Evolutionary conservation across 2,113 vertebrate species (phyloP).

Genomic region (Datnioides undecimradiatus): DNA sequence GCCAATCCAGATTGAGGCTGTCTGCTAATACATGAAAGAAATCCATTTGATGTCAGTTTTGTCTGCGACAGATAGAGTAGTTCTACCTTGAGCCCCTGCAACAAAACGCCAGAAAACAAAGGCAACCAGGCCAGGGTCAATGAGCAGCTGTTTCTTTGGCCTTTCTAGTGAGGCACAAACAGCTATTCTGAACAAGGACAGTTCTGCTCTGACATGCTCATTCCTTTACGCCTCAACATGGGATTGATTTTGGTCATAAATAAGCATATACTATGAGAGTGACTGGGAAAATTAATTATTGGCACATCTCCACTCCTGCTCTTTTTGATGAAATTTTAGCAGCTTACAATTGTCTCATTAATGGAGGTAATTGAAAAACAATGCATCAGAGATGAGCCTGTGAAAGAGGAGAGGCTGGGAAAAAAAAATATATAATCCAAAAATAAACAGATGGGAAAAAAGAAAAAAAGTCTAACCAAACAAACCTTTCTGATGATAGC

Average conservation of each 20-base stretch:
- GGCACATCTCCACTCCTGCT: not conserved
- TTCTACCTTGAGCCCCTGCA: slow-evolving; percentile 29
- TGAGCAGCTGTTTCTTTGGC: slow-evolving; percentile 3
- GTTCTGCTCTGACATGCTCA: not conserved
- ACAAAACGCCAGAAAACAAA: slow-evolving; percentile 22
- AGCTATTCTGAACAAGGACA: slow-evolving; percentile 1
- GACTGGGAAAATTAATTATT: slow-evolving; percentile 8
- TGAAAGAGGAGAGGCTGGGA: not conserved
- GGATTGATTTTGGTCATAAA: slow-evolving; percentile 7
- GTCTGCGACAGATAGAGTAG: slow-evolving; percentile 31
- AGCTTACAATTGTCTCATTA: slow-evolving; percentile 41
- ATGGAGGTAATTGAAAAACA: slow-evolving; percentile 62
- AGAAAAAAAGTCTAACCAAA: slow-evolving; percentile 1
- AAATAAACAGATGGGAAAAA: slow-evolving; percentile 14
- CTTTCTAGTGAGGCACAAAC: slow-evolving; percentile 3
- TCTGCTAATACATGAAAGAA: slow-evolving; percentile 41
- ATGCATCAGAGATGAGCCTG: slow-evolving; percentile 41
- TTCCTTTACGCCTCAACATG: not conserved
- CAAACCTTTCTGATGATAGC: slow-evolving; percentile 20
- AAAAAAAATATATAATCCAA: not conserved
- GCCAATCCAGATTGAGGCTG: slow-evolving; percentile 40
- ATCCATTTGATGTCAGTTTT: slow-evolving; percentile 38
- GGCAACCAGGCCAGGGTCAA: slow-evolving; percentile 14
- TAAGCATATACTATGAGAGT: slow-evolving; percentile 6
- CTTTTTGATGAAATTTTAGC: slow-evolving; percentile 36